Evolutionary conservation across 2,888 invertebrate species (phyloP).

Genomic region (Eristalis tenax): DNA sequence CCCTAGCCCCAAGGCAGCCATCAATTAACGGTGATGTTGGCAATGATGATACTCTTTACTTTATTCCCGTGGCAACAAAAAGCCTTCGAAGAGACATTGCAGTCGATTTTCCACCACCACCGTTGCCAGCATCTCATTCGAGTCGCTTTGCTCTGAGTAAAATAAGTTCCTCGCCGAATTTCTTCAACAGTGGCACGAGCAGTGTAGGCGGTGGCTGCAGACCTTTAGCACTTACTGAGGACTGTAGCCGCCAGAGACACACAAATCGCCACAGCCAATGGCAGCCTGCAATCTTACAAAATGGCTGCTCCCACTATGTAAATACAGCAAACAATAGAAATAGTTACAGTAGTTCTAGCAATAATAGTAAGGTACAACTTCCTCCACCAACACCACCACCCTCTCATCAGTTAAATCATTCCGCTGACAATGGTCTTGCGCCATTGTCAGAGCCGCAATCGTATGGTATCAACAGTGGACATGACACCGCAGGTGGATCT

Average conservation of each 20-base stretch:
- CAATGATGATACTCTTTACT: conserved; percentile 63
- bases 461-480: conserved; percentile 34
- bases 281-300: conserved; percentile 53
- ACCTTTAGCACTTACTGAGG: conserved; percentile 40
- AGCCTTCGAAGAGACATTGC: conserved; percentile 73
- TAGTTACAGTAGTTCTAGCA: conserved; percentile 65
- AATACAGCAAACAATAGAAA: conserved; percentile 69
- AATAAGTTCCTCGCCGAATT: conserved; percentile 78
- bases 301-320: conserved; percentile 67
- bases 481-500: conserved; percentile 19
- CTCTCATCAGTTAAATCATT: conserved; percentile 60
- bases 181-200: conserved; percentile 70
- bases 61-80: conserved; percentile 47
- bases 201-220: conserved; percentile 55
- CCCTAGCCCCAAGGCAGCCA: conserved; percentile 60
- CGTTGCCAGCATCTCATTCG: conserved; percentile 75
- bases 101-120: conserved; percentile 77
- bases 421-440: conserved; percentile 57
- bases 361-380: conserved; percentile 62
- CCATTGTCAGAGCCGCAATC: conserved; percentile 56
- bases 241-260: conserved; percentile 69
- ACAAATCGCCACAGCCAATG: conserved; percentile 58
- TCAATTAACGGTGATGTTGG: conserved; percentile 1
- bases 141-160: conserved; percentile 75
- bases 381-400: conserved; percentile 42